Base-by-base conservation (phyloP, 2,113 vertebrate species). In the Sinocyclocheilus anshuiensis region DNA sequence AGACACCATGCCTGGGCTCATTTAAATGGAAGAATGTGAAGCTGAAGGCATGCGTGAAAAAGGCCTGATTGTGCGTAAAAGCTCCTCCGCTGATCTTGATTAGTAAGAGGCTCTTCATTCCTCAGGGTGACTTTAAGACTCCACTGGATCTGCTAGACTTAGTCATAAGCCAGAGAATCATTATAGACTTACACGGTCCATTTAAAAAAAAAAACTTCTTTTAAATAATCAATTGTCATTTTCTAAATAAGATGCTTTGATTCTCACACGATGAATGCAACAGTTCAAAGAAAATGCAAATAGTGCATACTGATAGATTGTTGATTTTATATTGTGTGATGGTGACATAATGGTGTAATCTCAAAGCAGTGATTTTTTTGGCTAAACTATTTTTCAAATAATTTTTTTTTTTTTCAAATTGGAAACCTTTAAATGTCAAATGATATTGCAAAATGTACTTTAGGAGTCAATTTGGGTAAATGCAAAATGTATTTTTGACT, bases 1-100 rank as follows among this genome's bases (percentile, higher is more conserved):
- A 79, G 24, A 59, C 50, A 29, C 24, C 36, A 48, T 74, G 29
- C 61, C 61, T 61, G 26, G 76, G 76, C 61, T 84, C 77, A 81
- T 79, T 78, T 71, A 53, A 84, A 86, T 79, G 4, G 63, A 61
- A 77, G 59, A 72, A 69, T 69, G 33, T 81, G 12, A 26, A 57
- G 83, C 63, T 59, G 42, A 48, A 45, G 59, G 77, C 12, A 63
- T 42, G 61, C 10, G 86, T 57, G 4, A 78, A 63, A 86, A 75
- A 82, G 24, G 36, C n/a, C 48, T 83, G 78, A 90, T 87, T 84
- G 42, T 63, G 63, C 12, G 77, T 45, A 45, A 74, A 33, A 55
- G 45, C 61, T 77, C 55, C 39, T 67, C 22, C 26, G 29, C 39
- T 50, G 36, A 57, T n/a, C 10, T 57, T 84, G 83, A 80, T 87